phyloP scores from a whole-genome alignment of 2,888 invertebrate species.

The Catocala sponsa region DNA sequence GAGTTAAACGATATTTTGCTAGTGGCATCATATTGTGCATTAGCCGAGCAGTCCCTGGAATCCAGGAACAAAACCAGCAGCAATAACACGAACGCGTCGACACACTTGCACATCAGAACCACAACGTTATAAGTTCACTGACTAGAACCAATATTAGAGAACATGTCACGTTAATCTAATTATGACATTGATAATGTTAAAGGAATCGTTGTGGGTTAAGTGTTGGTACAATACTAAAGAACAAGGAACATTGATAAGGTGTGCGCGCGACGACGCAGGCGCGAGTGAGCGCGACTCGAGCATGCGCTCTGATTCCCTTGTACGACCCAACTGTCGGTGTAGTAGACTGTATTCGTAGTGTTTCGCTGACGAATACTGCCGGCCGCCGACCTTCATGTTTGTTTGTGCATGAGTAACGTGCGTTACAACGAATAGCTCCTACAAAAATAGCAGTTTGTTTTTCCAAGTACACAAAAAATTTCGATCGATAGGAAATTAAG shows the following conservation, averaged over 20 bases:
- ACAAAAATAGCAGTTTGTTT: too few species aligned
- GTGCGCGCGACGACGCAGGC: constrained; percentile 64
- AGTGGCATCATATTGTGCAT: constrained; percentile 74
- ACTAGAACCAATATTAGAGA: constrained; percentile 43
- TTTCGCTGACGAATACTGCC: constrained; percentile 19
- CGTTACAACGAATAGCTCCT: not conserved
- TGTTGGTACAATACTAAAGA: constrained; percentile 33
- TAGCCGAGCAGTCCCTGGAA: constrained; percentile 80
- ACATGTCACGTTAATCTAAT: constrained; percentile 48
- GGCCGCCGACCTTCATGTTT: constrained; percentile 29
- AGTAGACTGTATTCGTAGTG: not conserved
- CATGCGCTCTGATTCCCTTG: constrained; percentile 72
- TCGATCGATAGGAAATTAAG: too few species aligned
- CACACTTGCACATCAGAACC: constrained; percentile 83
- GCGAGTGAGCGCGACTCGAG: constrained; percentile 57
- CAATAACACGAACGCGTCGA: constrained; percentile 67
- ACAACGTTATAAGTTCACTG: constrained; percentile 63
- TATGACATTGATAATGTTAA: constrained; percentile 41
- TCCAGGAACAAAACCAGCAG: constrained; percentile 77
- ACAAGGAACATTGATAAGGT: constrained; percentile 63
- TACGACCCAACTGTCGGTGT: constrained; percentile 57
- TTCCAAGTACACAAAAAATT: too few species aligned
- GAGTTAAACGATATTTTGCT: constrained; percentile 80
- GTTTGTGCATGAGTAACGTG: constrained; percentile 20
- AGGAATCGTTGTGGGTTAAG: constrained; percentile 19